Conservation (phyloP, 2,113 vertebrate genomes). For the Dicrurus megarhynchus region DNA sequence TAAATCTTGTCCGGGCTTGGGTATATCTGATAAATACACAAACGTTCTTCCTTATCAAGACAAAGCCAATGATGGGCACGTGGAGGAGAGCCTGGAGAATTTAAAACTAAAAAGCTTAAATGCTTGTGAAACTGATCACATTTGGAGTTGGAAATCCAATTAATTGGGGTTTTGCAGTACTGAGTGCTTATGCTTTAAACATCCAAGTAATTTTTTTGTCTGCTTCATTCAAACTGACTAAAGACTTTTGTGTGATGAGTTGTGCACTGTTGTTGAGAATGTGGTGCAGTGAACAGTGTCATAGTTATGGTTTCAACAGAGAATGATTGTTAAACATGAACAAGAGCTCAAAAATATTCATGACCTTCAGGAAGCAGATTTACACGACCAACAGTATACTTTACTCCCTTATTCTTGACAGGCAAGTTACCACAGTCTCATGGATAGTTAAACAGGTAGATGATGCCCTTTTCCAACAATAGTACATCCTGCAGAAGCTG, state of each 20-base stretch:
- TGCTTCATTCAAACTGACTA: neutral
- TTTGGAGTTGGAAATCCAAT: neutral
- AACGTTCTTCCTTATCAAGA: neutral
- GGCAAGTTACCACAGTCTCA: neutral
- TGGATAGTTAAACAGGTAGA: neutral
- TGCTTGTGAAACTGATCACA: neutral
- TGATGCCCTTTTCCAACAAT: neutral
- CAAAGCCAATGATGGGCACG: neutral
- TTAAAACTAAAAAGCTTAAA: neutral
- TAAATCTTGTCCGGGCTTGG: neutral
- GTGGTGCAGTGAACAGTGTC: neutral
- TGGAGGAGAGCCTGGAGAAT: neutral
- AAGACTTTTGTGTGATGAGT: neutral
- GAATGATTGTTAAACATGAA: neutral
- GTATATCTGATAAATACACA: neutral
- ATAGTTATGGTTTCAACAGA: neutral
- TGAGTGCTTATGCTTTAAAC: neutral
- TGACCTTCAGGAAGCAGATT: neutral
- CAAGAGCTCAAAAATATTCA: neutral
- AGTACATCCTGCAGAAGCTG: neutral
- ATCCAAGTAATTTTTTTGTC: neutral
- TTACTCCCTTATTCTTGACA: neutral
- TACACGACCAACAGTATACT: neutral
- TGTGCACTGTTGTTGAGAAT: neutral
- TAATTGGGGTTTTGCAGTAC: neutral